A percentile compares a stretch with the other conserved stretches of the same genome.
These are phyloP conservation scores for Junonia oenone DNA, from an alignment of 2,888 invertebrate genomes.

Conservation along the genomic window DNA sequence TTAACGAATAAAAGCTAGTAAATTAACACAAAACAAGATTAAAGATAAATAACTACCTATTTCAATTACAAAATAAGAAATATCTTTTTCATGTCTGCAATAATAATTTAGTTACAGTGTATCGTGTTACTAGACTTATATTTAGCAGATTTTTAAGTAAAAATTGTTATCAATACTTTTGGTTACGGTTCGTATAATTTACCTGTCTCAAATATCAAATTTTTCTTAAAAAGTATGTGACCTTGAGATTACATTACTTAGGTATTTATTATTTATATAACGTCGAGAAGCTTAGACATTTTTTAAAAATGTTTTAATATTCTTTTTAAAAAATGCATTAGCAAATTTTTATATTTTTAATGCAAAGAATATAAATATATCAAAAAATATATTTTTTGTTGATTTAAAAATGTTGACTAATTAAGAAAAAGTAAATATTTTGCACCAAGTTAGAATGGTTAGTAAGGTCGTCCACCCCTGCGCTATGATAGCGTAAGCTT, in stretches of 20 bases:
- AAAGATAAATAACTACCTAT: too few relatives aligned
- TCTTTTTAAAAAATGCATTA: too few relatives aligned
- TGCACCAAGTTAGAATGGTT: neutral
- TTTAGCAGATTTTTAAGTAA: neutral
- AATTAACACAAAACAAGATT: too few relatives aligned
- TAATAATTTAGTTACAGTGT: neutral
- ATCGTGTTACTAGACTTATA: neutral
- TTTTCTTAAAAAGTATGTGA: neutral
- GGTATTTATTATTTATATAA: too few relatives aligned
- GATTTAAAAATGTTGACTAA: too few relatives aligned
- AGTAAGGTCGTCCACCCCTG: neutral
- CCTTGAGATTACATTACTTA: neutral
- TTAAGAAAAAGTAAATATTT: too few relatives aligned
- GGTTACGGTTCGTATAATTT: neutral
- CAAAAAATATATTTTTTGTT: too few relatives aligned
- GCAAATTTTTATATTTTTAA: too few relatives aligned
- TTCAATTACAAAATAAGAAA: neutral
- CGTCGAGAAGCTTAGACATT: too few relatives aligned
- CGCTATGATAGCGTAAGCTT: neutral
- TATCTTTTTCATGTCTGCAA: neutral
- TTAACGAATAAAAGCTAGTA: too few relatives aligned
- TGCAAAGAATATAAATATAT: too few relatives aligned
- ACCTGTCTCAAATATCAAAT: neutral
- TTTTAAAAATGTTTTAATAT: too few relatives aligned
- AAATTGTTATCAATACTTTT: neutral